Conservation (phyloP, 2,888 invertebrate genomes). For the Acanthosoma haemorrhoidale region DNA sequence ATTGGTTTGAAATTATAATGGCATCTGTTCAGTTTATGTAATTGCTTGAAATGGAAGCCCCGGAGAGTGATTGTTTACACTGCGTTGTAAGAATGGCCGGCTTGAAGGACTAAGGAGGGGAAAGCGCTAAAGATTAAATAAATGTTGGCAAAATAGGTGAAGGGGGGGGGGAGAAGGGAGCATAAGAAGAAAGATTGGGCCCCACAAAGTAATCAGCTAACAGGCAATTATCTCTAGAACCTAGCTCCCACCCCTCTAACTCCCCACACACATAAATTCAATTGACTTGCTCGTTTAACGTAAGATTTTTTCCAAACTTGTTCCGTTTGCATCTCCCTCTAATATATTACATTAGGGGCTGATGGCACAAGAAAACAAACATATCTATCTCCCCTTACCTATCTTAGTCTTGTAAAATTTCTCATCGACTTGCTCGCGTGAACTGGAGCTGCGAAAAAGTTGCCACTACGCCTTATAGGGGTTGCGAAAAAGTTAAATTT, state of each 20-base stretch:
- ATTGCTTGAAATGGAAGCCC: no score
- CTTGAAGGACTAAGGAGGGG: background rate
- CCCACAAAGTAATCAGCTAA: constrained; percentile 16
- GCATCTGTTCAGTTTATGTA: no score
- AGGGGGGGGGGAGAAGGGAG: no score
- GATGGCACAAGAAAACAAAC: background rate
- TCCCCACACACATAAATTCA: constrained; percentile 6
- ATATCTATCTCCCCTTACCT: no score
- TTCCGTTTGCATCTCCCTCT: constrained; percentile 3
- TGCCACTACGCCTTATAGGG: no score
- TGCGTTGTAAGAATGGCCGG: background rate
- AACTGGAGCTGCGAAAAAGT: no score
- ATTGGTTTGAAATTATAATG: no score
- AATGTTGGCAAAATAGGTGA: background rate
- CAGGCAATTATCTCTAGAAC: background rate
- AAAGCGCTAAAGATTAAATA: background rate
- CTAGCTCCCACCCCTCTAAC: background rate
- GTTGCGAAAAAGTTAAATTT: no score
- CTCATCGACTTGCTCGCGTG: no score
- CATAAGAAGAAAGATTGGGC: background rate
- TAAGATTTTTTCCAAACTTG: constrained; percentile 1
- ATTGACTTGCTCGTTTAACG: constrained; percentile 11
- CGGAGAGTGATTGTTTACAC: background rate
- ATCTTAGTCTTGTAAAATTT: no score
- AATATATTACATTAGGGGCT: constrained; percentile 5